These are phyloP conservation scores for Scarus forsteni DNA, from an alignment of 2,797 vertebrate species.

Conservation along the genomic window DNA sequence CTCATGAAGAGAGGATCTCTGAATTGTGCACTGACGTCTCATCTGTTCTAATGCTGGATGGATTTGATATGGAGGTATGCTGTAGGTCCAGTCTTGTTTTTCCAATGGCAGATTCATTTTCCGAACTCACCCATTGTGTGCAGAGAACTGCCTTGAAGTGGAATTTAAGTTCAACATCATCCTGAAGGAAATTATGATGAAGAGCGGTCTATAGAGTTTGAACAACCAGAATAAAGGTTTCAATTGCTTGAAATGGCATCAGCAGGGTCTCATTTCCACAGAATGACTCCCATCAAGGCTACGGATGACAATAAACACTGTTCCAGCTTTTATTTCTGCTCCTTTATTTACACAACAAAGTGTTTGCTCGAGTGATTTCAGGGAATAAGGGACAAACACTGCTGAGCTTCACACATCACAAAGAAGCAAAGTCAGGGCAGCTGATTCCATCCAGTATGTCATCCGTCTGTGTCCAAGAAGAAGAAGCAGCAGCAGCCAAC, in stretches of 20 bases:
- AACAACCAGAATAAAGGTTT: background rate
- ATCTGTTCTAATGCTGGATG: too few relatives aligned
- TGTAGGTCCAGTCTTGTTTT: too few relatives aligned
- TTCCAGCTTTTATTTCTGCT: constrained; percentile 1
- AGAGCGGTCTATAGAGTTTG: background rate
- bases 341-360: constrained; percentile 42
- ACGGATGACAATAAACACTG: background rate
- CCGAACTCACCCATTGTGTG: background rate
- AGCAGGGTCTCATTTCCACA: background rate
- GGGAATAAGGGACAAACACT: constrained; percentile 9
- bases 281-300: constrained; percentile 20
- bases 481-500: constrained; percentile 40
- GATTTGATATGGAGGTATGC: too few relatives aligned
- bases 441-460: constrained; percentile 42
- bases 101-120: background rate
- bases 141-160: background rate
- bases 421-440: constrained; percentile 29
- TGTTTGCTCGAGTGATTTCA: constrained; percentile 4
- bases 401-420: background rate
- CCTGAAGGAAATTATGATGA: background rate
- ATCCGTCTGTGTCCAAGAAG: constrained; percentile 35
- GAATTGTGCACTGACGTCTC: too few relatives aligned
- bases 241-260: constrained; percentile 14
- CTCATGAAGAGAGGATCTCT: too few relatives aligned
- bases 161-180: background rate